These are phyloP conservation scores for Pseudoips prasinana DNA, from an alignment of 2,888 invertebrate species.

Conservation along the genomic window DNA sequence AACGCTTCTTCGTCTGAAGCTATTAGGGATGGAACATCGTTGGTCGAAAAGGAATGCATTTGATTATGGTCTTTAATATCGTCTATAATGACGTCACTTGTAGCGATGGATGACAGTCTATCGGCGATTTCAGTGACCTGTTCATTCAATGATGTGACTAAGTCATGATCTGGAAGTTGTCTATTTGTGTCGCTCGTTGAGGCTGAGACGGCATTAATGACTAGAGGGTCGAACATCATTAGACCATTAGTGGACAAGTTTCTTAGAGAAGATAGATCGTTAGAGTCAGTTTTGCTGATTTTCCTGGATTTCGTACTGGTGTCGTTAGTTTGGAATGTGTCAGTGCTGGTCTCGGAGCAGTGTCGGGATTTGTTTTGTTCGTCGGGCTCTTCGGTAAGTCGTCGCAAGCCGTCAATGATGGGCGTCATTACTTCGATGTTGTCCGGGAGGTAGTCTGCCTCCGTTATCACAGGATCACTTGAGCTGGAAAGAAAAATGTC, in stretches of 20 bases:
- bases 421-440: conserved; percentile 77
- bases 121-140: conserved; percentile 78
- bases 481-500: conserved; percentile 44
- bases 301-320: conserved; percentile 50
- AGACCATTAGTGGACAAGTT: conserved; percentile 74
- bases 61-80: conserved; percentile 58
- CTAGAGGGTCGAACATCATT: conserved; percentile 76
- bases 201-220: conserved; percentile 63
- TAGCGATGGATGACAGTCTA: conserved; percentile 66
- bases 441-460: conserved; percentile 72
- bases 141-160: conserved; percentile 75
- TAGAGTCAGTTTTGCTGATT: conserved; percentile 59
- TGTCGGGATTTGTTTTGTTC: conserved; percentile 29
- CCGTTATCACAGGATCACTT: conserved; percentile 64
- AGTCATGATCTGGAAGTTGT: conserved; percentile 67
- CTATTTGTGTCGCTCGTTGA: conserved; percentile 53
- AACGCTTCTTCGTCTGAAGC: conserved; percentile 50
- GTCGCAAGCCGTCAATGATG: conserved; percentile 67
- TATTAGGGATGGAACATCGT: conserved; percentile 66
- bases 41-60: conserved; percentile 71
- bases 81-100: conserved; percentile 51
- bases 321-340: conserved; percentile 61
- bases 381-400: conserved; percentile 50
- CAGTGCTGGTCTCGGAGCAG: conserved; percentile 46
- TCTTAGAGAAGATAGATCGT: conserved; percentile 62